Percentiles rank a stretch among this genome's conserved stretches.
phyloP scores from a whole-genome alignment of 1,140 invertebrate genomes.

The Leptinotarsa texana region DNA sequence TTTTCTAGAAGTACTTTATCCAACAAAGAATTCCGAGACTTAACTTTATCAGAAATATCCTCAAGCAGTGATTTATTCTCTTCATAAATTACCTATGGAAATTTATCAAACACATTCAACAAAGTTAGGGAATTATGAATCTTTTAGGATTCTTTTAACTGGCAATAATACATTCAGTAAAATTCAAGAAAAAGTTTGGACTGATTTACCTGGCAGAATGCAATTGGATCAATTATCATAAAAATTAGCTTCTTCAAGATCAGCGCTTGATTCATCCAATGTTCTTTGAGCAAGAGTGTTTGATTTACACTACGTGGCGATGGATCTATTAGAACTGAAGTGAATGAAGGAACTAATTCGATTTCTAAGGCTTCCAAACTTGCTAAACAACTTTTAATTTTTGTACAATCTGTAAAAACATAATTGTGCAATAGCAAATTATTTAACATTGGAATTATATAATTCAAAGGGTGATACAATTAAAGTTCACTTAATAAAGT shows the following conservation, averaged over 20 bases:
- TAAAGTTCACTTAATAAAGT: too few relatives aligned
- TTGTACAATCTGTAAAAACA: conserved; percentile 60
- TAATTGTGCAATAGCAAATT: conserved; percentile 1
- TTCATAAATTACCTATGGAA: conserved; percentile 42
- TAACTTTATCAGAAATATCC: conserved; percentile 32
- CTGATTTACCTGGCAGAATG: conserved; percentile 63
- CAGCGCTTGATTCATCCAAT: conserved; percentile 64
- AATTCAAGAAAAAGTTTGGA: too few relatives aligned
- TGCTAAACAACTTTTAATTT: conserved; percentile 65
- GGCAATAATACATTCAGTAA: too few relatives aligned
- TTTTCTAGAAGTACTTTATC: conserved; percentile 24
- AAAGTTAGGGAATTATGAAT: background rate
- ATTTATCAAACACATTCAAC: background rate
- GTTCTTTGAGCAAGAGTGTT: conserved; percentile 59
- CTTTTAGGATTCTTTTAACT: too few relatives aligned
- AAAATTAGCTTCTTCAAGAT: conserved; percentile 62
- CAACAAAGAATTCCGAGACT: background rate
- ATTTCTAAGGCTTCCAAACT: conserved; percentile 68
- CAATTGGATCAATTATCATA: conserved; percentile 67
- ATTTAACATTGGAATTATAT: background rate
- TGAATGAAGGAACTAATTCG: conserved; percentile 65
- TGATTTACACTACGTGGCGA: conserved; percentile 54
- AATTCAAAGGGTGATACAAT: too few relatives aligned
- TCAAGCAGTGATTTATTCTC: conserved; percentile 35
- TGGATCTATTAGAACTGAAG: conserved; percentile 56